Percentiles rank a stretch among this genome's conserved stretches.
These are phyloP conservation scores for Mystacornis crossleyi DNA, from an alignment of 2,113 vertebrate genomes.

Conservation along the genomic window DNA sequence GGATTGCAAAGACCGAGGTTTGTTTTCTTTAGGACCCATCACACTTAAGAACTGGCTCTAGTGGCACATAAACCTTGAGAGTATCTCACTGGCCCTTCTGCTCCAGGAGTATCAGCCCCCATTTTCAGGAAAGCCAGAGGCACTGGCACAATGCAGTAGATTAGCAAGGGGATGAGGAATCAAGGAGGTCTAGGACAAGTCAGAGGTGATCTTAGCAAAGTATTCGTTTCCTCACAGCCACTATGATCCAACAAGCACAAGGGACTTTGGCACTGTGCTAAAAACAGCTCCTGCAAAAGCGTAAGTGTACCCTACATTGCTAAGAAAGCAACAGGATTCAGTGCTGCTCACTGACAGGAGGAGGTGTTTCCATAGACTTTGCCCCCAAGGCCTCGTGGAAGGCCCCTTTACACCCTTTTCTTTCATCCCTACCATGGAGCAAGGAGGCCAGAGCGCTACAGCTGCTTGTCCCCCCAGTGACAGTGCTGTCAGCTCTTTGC, in stretches of 20 bases:
- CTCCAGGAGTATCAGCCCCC: not conserved
- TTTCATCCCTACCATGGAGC: not conserved
- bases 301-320: not conserved
- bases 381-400: rapidly evolving
- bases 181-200: not conserved
- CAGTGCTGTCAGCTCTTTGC: not conserved
- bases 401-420: not conserved
- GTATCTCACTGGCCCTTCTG: not conserved
- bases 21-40: not conserved
- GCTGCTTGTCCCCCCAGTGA: not conserved
- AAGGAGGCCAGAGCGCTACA: not conserved
- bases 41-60: not conserved
- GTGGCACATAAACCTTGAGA: not conserved
- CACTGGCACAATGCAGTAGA: not conserved
- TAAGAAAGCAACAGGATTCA: not conserved
- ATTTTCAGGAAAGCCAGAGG: not conserved
- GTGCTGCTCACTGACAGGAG: not conserved
- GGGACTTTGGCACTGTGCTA: not conserved
- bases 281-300: not conserved
- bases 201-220: not conserved
- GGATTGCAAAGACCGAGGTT: not conserved
- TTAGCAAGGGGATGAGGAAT: not conserved
- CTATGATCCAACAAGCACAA: not conserved
- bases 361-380: not conserved
- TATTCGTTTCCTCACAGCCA: not conserved